Evolutionary conservation across 2,797 vertebrate species (phyloP), one percentile per base, ranked within the genome.

Genomic region (Tragelaphus oryx): DNA sequence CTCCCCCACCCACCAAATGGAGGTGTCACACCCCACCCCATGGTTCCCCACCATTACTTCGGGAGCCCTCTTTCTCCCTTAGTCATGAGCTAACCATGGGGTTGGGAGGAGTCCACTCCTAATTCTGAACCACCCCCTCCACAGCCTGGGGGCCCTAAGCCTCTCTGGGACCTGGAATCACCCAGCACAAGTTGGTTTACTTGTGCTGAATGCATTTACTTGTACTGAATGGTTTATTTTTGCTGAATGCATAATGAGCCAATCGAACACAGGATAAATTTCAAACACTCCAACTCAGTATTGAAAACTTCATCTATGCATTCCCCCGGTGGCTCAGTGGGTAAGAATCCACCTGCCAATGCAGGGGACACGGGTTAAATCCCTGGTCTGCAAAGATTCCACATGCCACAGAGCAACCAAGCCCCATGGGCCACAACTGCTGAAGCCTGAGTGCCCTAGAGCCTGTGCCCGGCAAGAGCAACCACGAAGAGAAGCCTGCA

Each of bases 1-100:
- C 26, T 60, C 74, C 33, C 33, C 10, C 54, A 24, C 13, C 30
- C n/a, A 52, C 26, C 17, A 55, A 22, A 18, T 18, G 8, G 20
- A 54, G 18, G 6, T 52, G 13, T 71, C 13, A 4, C 2, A 1
- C 8, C 54, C 59, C 16, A 18, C 0, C 26, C 16, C 20, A 2
- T 0, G 55, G 3, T 44, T 46, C 44, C 81, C 20, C 6, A 0
- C 46, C 18, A 8, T 26, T 7, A 0, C 22, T n/a, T 33, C 37
- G 9, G 24, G 24, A 7, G 48, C 26, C 24, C 16, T 78, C 46
- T 37, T 8, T 44, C 37, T 74, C 26, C 14, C 18, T 71, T 24
- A 37, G 33, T 71, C 59, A 46, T 0, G 16, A 18, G 18, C 37
- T 94, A 62, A 88, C 13, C 26, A 6, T 4, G 33, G 12, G 18